These are phyloP conservation scores for Nylanderia fulva DNA, from an alignment of 1,140 invertebrate species.

Conservation along the genomic window DNA sequence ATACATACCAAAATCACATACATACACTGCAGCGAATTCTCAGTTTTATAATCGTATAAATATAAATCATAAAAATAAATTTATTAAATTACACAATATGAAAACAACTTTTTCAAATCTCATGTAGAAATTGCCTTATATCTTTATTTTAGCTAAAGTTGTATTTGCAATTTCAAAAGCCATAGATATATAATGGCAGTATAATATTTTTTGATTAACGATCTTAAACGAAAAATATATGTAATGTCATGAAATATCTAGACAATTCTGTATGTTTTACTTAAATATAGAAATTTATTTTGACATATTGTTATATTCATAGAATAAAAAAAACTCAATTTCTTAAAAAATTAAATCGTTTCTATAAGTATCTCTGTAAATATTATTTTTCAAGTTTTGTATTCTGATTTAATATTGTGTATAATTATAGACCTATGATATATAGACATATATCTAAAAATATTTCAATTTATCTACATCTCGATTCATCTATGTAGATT, in stretches of 20 bases:
- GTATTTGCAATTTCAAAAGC: slow-evolving; percentile 24
- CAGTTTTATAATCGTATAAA: slow-evolving; percentile 9
- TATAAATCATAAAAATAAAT: not conserved
- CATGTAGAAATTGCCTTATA: not conserved
- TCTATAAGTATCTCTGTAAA: not conserved
- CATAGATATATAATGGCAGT: slow-evolving; percentile 31
- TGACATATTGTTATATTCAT: not conserved
- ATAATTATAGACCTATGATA: not conserved
- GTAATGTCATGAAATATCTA: not conserved
- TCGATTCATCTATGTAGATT: too few species aligned
- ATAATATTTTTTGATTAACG: slow-evolving; percentile 35
- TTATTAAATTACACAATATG: not conserved
- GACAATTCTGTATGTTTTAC: not conserved
- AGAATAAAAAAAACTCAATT: slow-evolving; percentile 1
- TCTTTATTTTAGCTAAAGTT: not conserved
- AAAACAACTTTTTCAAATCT: not conserved
- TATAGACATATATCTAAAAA: slow-evolving; percentile 9
- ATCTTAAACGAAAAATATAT: not conserved
- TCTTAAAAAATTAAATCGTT: not conserved
- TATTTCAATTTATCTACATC: slow-evolving; percentile 21
- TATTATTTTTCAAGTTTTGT: slow-evolving; percentile 2
- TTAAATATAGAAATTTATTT: slow-evolving; percentile 4
- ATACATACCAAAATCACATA: not conserved
- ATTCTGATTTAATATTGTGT: slow-evolving; percentile 16
- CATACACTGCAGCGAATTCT: not conserved